Evolutionary conservation across 2,888 invertebrate genomes (phyloP).

Genomic region (Mylabris sibirica): DNA sequence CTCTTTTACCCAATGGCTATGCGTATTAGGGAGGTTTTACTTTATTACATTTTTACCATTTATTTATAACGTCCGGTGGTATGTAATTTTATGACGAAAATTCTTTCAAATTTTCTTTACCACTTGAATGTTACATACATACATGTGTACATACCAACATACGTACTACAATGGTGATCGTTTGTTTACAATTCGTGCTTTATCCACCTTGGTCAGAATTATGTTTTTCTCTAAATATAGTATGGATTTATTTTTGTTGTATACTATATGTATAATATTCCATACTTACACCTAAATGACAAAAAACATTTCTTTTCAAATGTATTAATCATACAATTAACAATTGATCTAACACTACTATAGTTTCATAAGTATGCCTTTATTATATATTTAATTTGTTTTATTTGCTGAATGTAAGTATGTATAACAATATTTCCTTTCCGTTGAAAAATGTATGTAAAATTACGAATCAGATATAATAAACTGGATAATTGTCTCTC

Average conservation of each 20-base stretch:
- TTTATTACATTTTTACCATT: neutral
- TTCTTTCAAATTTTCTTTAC: conserved; percentile 13
- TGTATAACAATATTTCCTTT: neutral
- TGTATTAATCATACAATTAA: neutral
- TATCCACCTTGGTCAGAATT: conserved; percentile 36
- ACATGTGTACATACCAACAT: no score
- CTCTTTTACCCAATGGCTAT: no score
- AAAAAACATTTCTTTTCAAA: neutral
- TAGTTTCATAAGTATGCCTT: neutral
- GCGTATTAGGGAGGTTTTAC: no score
- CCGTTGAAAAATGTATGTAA: neutral
- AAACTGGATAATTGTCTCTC: neutral
- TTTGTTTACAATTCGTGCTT: conserved; percentile 35
- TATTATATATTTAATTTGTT: neutral
- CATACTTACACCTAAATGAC: neutral
- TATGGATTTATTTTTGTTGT: conserved; percentile 8
- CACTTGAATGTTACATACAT: conserved; percentile 20
- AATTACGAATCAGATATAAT: neutral
- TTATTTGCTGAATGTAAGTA: neutral
- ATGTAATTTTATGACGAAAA: neutral
- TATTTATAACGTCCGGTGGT: neutral
- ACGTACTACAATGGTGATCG: conserved; percentile 8
- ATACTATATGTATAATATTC: neutral
- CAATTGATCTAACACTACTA: neutral
- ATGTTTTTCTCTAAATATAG: conserved; percentile 28